Evolutionary conservation across 2,888 invertebrate genomes (phyloP).

Genomic region (Andrena trimmerana): DNA sequence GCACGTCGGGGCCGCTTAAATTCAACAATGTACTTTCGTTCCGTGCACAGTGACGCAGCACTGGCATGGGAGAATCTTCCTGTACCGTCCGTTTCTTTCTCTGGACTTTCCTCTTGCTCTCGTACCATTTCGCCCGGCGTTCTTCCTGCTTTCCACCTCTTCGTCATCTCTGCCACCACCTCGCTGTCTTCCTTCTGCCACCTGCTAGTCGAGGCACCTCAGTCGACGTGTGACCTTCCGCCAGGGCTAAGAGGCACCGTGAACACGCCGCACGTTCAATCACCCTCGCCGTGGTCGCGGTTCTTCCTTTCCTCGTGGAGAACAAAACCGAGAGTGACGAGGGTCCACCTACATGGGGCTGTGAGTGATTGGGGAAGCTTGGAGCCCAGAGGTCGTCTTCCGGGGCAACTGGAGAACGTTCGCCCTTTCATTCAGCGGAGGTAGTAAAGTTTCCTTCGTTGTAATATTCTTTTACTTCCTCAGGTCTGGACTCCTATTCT

Average conservation of each 20-base stretch:
- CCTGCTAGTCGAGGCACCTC: constrained; percentile 56
- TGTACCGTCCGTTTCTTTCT: constrained; percentile 18
- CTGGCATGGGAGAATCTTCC: constrained; percentile 38
- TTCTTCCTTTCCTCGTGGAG: constrained; percentile 16
- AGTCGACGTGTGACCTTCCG: constrained; percentile 70
- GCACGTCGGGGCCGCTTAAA: constrained; percentile 18
- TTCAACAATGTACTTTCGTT: constrained; percentile 49
- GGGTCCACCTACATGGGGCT: constrained; percentile 34
- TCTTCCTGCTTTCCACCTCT: constrained; percentile 56
- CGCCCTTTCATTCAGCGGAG: constrained; percentile 14
- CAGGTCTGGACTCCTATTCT: not conserved
- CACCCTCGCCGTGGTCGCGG: constrained; percentile 35
- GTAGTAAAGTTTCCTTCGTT: constrained; percentile 10
- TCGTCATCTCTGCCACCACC: constrained; percentile 51
- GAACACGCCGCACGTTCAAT: constrained; percentile 34
- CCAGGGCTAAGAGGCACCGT: constrained; percentile 56
- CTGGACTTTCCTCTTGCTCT: constrained; percentile 54
- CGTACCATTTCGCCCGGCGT: constrained; percentile 45
- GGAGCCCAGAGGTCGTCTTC: constrained; percentile 18
- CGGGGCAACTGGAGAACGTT: constrained; percentile 31
- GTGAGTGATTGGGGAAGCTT: constrained; percentile 35
- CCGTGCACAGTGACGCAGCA: constrained; percentile 20
- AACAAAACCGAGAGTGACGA: constrained; percentile 28
- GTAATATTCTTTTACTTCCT: not conserved
- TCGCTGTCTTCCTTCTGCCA: constrained; percentile 63